Conservation (phyloP, 2,888 invertebrate species). For the Aspidiotus destructor region DNA sequence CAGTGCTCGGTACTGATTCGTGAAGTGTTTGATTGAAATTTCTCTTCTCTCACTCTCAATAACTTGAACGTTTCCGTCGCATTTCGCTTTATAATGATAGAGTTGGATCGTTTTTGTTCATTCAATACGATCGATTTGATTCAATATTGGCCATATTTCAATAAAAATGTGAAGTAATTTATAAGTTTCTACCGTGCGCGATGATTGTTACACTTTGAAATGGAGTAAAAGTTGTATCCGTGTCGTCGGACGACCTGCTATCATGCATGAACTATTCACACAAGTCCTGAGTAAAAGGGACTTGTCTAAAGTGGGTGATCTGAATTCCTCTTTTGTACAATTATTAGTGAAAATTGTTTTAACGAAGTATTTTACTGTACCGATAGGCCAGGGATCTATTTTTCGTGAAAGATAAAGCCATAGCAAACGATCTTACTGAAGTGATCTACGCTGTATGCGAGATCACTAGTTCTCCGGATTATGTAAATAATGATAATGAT, state of each 20-base stretch:
- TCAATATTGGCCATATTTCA: too few relatives aligned
- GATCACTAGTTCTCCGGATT: constrained; percentile 73
- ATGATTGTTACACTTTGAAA: too few relatives aligned
- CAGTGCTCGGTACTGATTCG: too few relatives aligned
- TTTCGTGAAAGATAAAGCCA: constrained; percentile 73
- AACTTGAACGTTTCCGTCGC: too few relatives aligned
- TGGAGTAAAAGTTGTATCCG: too few relatives aligned
- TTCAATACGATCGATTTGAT: too few relatives aligned
- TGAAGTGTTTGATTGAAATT: too few relatives aligned
- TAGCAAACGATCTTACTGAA: constrained; percentile 73
- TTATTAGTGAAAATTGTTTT: constrained; percentile 15
- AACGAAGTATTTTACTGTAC: constrained; percentile 2
- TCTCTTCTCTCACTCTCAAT: too few relatives aligned
- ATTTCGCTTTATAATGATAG: too few relatives aligned
- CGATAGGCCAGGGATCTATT: constrained; percentile 78
- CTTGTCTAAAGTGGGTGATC: constrained; percentile 52
- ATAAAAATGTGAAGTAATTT: too few relatives aligned
- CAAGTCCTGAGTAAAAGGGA: constrained; percentile 83
- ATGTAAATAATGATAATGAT: constrained; percentile 76
- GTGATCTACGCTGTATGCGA: constrained; percentile 67
- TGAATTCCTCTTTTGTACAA: constrained; percentile 4
- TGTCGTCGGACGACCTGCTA: constrained; percentile 38
- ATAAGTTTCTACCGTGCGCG: too few relatives aligned
- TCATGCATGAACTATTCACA: constrained; percentile 83
- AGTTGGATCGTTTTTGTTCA: too few relatives aligned